Base-by-base conservation (phyloP, 2,888 invertebrate species). In the Brachyptera risi region DNA sequence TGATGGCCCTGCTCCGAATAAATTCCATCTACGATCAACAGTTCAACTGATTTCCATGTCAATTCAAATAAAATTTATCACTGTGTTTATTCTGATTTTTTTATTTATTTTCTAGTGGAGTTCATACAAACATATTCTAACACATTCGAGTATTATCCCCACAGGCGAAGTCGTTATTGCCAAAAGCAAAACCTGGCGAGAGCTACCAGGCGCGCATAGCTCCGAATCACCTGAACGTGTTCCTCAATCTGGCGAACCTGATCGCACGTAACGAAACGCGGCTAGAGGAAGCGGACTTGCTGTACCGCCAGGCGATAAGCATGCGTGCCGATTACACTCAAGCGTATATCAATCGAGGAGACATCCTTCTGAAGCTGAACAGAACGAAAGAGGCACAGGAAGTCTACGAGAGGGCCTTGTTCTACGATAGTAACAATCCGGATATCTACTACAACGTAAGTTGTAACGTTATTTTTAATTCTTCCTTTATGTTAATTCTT, bases 261-360 rank as follows among this genome's bases (percentile, higher is more conserved):
- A 94, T 96, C 72, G 92, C 96, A 3, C 90, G 93, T 73, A 95
- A 97, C 75, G 87, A 88, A 26, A 92, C 93, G 2, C 81, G 96
- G 59, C 76, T 97, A 59, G 92, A 93, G 75, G 96, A 97, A 76
- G 97, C 97, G 0, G 96, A 97, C 76, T 82, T 92, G 81, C 75
- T 96, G 51, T 95, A 96, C 72, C 81, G 94, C 63, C 96, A 96
- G 75, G 97, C 96, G 11, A 96, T 97, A 67, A 94, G 95, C 72
- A 97, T 97, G 97, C 81, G 97, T 67, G 88, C 96, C 1, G 96
- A 97, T 79, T 96, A 96, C 74, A 87, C 93, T 0, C 92, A 95
- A 75, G 97, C 96, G 7, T 97, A 97, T 74, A 97, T 97, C 68
- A 97, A 97, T 78, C 85, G 96, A 60, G 97, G 96, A 0, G 96